Evolutionary conservation across 37 sponge, comb jelly and placozoan species (phyloP).

Genomic region (Geodia barretti): DNA sequence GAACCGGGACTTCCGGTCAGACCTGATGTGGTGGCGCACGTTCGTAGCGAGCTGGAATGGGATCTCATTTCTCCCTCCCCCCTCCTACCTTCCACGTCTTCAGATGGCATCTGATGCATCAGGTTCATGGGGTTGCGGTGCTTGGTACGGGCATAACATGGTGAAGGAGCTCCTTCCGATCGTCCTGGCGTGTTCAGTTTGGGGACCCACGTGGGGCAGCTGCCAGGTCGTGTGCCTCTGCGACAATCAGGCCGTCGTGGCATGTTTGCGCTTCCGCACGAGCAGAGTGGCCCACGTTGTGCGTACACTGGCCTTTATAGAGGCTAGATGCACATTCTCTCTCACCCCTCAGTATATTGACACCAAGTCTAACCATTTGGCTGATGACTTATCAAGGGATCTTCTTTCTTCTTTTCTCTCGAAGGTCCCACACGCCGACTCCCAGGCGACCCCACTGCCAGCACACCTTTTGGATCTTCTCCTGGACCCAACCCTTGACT

Average conservation of each 20-base stretch:
- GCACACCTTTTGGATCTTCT: not conserved
- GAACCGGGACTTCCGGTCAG: too few relatives aligned
- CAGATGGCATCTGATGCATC: too few relatives aligned
- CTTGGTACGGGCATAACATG: too few relatives aligned
- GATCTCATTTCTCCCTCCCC: too few relatives aligned
- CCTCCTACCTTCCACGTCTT: too few relatives aligned
- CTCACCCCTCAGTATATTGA: slow-evolving; percentile 5
- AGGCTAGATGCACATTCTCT: not conserved
- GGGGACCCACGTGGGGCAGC: too few relatives aligned
- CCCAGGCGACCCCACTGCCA: not conserved
- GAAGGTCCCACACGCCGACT: slow-evolving; percentile 24
- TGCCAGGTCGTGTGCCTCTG: slow-evolving; percentile 26
- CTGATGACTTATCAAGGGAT: slow-evolving; percentile 61
- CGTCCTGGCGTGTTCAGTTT: too few relatives aligned
- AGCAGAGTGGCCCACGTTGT: slow-evolving; percentile 32
- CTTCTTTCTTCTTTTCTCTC: slow-evolving; percentile 19
- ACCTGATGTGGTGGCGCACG: too few relatives aligned
- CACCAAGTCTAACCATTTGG: slow-evolving; percentile 16
- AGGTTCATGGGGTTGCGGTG: too few relatives aligned
- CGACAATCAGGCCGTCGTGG: slow-evolving; percentile 62
- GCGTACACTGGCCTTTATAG: slow-evolving; percentile 23
- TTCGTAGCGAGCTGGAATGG: too few relatives aligned
- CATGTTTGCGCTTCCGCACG: slow-evolving; percentile 2
- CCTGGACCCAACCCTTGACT: not conserved
- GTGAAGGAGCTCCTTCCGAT: too few relatives aligned